phyloP scores from a whole-genome alignment of 2,113 vertebrate species.

The Bungarus multicinctus region DNA sequence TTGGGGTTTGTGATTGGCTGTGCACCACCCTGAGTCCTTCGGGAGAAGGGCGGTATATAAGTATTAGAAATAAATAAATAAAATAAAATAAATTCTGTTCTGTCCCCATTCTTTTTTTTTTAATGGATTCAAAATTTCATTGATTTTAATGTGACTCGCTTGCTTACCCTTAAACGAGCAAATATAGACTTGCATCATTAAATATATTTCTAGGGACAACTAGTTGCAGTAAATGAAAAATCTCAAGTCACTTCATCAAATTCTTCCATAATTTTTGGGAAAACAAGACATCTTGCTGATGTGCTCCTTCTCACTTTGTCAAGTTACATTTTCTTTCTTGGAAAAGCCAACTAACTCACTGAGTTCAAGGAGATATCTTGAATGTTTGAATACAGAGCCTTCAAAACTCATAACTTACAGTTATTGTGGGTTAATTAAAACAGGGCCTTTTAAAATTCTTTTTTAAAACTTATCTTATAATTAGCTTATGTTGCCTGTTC shows the following conservation, averaged over 20 bases:
- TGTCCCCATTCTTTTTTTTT: background rate
- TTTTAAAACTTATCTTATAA: background rate
- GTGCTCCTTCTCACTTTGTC: background rate
- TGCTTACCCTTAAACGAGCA: background rate
- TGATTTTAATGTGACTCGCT: background rate
- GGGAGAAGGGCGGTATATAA: too few species aligned
- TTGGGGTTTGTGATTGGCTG: too few species aligned
- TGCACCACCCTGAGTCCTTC: too few species aligned
- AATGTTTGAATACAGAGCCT: background rate
- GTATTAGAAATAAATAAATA: too few species aligned
- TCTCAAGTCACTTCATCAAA: background rate
- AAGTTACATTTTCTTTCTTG: background rate
- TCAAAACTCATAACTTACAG: background rate
- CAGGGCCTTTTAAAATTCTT: background rate
- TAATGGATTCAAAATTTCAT: background rate
- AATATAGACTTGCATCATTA: background rate
- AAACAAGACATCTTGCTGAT: background rate
- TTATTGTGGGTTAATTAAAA: background rate
- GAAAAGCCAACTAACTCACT: background rate
- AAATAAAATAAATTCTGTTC: too few species aligned
- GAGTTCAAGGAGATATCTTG: background rate
- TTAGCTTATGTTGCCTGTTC: background rate
- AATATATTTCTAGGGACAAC: background rate
- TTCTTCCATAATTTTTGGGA: background rate
- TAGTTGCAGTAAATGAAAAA: background rate